Conservation (phyloP, 2,113 vertebrate species). For the Hucho hucho region DNA sequence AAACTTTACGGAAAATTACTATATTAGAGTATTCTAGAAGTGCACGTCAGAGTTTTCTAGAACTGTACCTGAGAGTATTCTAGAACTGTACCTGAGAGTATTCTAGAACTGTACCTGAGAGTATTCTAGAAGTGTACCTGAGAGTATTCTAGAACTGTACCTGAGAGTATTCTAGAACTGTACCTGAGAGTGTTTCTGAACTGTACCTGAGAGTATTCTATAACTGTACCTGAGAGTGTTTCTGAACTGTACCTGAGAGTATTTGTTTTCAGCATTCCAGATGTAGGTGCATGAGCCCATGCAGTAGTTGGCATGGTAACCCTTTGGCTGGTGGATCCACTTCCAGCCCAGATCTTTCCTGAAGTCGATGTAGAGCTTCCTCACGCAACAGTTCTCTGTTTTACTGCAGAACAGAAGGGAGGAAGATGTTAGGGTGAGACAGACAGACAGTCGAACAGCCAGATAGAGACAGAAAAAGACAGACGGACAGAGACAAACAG, state of each 20-base stretch:
- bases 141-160: no score
- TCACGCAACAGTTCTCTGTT: constrained; percentile 80
- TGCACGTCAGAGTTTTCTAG: no score
- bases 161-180: no score
- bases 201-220: neutral
- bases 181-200: no score
- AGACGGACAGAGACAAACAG: neutral
- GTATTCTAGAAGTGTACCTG: no score
- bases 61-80: no score
- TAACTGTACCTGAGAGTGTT: constrained; percentile 83
- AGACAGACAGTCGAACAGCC: no score
- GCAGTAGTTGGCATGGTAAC: constrained; percentile 89
- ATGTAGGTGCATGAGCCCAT: constrained; percentile 90
- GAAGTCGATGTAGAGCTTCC: constrained; percentile 88
- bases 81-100: no score
- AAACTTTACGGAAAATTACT: no score
- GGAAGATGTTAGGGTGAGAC: neutral
- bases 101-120: no score
- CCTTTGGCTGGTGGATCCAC: constrained; percentile 88
- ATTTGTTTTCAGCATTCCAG: constrained; percentile 89
- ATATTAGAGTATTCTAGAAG: no score
- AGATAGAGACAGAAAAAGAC: neutral
- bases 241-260: constrained; percentile 83
- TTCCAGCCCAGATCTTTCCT: constrained; percentile 91
- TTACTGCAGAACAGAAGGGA: constrained; percentile 61